phyloP scores from a whole-genome alignment of 1,140 invertebrate genomes.

The Eriocheir sinensis region DNA sequence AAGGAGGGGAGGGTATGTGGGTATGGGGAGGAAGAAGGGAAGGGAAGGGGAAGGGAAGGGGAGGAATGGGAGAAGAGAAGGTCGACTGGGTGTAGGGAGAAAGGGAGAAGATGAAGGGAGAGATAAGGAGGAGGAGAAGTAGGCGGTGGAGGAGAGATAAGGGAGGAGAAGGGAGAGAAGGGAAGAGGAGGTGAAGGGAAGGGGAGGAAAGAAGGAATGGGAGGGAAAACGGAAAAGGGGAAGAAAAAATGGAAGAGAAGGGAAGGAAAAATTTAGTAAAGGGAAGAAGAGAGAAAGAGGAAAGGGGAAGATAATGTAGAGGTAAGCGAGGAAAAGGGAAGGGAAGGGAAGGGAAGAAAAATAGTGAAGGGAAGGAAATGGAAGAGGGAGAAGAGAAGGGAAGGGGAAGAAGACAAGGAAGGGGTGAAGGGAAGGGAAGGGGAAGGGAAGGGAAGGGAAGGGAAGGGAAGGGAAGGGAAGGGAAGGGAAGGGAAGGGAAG shows the following conservation, averaged over 20 bases:
- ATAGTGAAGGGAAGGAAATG: not conserved
- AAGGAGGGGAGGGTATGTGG: not conserved
- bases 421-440: not conserved
- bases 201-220: too few species aligned
- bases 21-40: not conserved
- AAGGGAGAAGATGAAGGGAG: too few species aligned
- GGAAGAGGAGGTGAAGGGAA: too few species aligned
- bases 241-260: not conserved
- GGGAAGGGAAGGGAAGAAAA: not conserved
- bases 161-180: too few species aligned
- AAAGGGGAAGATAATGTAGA: not conserved
- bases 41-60: too few species aligned
- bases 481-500: not conserved
- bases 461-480: too few species aligned
- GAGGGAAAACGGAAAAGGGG: not conserved
- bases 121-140: too few species aligned
- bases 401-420: not conserved
- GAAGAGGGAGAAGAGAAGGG: not conserved
- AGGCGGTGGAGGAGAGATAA: too few species aligned
- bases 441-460: not conserved
- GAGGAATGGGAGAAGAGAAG: not conserved
- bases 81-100: too few species aligned
- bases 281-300: not conserved
- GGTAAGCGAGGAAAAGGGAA: not conserved
- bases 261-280: not conserved